These are phyloP conservation scores for Otolemur crassicaudatus DNA, from an alignment of 2,797 vertebrate species.

Conservation along the genomic window DNA sequence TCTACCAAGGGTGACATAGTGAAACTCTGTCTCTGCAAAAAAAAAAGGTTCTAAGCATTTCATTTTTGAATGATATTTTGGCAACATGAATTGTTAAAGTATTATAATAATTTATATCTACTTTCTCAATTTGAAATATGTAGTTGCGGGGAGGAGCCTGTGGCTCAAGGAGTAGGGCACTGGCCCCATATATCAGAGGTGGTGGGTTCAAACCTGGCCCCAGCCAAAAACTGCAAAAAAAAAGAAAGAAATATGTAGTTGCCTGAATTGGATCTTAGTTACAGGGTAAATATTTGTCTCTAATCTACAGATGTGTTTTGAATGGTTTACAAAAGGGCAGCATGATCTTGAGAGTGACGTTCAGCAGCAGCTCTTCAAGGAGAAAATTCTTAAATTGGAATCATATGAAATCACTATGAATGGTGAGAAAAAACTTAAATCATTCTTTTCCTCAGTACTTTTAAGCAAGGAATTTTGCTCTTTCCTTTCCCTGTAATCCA, in stretches of 20 bases:
- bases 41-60: not conserved
- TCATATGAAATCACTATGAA: conserved; percentile 99
- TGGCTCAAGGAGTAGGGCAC: no score
- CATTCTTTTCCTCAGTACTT: not conserved
- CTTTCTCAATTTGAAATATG: not conserved
- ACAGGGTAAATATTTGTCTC: conserved; percentile 55
- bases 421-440: conserved; percentile 87
- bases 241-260: not conserved
- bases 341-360: conserved; percentile 98
- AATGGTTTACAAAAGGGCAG: conserved; percentile 99
- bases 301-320: conserved; percentile 96
- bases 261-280: conserved; percentile 81
- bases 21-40: no score
- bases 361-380: conserved; percentile 99
- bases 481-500: not conserved
- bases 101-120: conserved; percentile 18
- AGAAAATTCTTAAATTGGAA: conserved; percentile 98
- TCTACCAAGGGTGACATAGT: no score
- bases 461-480: not conserved
- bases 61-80: not conserved
- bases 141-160: not conserved
- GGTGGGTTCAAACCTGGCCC: no score
- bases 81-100: not conserved
- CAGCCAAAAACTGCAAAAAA: no score
- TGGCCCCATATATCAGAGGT: no score